Base-by-base conservation (phyloP, 1,140 invertebrate species). In the Rhagoletis zephyria region DNA sequence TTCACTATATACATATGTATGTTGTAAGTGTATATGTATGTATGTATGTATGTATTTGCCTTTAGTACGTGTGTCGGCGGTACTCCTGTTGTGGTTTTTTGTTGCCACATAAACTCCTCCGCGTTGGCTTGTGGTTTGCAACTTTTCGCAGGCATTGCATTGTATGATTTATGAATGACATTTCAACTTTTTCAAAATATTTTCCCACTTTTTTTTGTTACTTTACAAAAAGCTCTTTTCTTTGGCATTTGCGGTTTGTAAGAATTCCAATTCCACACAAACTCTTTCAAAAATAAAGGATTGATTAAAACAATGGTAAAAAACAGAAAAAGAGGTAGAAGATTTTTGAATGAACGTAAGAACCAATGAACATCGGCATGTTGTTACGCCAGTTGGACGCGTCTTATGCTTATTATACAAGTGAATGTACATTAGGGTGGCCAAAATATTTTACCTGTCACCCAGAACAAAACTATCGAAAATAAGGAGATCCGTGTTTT, bases 121-220 rank as follows among this genome's bases (percentile, higher is more conserved):
- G 51, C 10, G 10, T 10, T 7, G 5, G 51, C 51, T 5, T 10
- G 51, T 56, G 10, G 1, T 67, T 67, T 81, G 74, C 16, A 81
- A 81, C 48, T 48, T 56, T 81, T 30, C 74, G 7, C 74, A 81
- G n/a, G 12, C 16, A 81, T 81, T 81, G 74, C 51, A 56, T 81
- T 81, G 45, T 85, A 85, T 85, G 85, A 85, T 85, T 85, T 85
- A 85, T 85, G 85, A 85, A 85, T 85, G 85, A 63, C 85, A 85
- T 85, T 85, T 85, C 60, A 85, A 85, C 59, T 85, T 85, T 63
- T 61, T 85, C 59, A 16, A 85, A 85, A 56, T 30, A 56, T 81
- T 30, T 81, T 45, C 16, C 45, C 0, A 56, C 16, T 59, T 16
- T 56, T 81, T n/a, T 1, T 30, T 56, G 45, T 48, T 51, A 5